phyloP scores from a whole-genome alignment of 2,888 invertebrate genomes.

The Gandaritis pyraliata region DNA sequence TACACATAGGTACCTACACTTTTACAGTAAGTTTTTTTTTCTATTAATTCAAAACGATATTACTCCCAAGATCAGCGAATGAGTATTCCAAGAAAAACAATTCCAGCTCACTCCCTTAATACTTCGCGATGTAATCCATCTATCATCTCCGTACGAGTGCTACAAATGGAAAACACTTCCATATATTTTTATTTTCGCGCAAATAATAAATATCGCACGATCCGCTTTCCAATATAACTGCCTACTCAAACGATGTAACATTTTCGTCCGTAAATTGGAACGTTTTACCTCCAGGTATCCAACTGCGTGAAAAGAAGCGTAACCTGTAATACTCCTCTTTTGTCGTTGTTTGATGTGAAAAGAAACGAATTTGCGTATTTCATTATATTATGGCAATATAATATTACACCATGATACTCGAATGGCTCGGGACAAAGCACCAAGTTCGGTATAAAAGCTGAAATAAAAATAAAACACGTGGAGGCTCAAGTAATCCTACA shows the following conservation, averaged over 20 bases:
- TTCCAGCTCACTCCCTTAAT: slow-evolving; percentile 33
- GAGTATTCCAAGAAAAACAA: slow-evolving; percentile 33
- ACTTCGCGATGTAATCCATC: slow-evolving; percentile 41
- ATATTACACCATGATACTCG: slow-evolving; percentile 55
- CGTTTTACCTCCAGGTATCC: slow-evolving; percentile 41
- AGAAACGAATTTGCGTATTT: slow-evolving; percentile 61
- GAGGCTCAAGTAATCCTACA: slow-evolving; percentile 26
- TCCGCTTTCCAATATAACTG: slow-evolving; percentile 46
- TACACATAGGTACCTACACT: too few species aligned
- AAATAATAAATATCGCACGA: slow-evolving; percentile 47
- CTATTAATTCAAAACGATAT: too few species aligned
- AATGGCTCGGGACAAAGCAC: slow-evolving; percentile 50
- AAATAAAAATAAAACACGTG: slow-evolving; percentile 41
- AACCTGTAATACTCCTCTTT: slow-evolving; percentile 43
- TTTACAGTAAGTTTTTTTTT: too few species aligned
- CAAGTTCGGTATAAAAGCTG: slow-evolving; percentile 39
- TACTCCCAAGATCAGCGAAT: background rate
- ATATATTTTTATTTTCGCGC: slow-evolving; percentile 38
- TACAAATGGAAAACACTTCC: slow-evolving; percentile 40
- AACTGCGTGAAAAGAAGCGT: slow-evolving; percentile 38
- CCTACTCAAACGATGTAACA: slow-evolving; percentile 51
- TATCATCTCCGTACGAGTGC: slow-evolving; percentile 36
- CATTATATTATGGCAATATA: slow-evolving; percentile 55
- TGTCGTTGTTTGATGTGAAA: slow-evolving; percentile 65
- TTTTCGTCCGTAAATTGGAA: slow-evolving; percentile 57